Base-by-base conservation (phyloP, 1,140 invertebrate species). In the Listronotus bonariensis region DNA sequence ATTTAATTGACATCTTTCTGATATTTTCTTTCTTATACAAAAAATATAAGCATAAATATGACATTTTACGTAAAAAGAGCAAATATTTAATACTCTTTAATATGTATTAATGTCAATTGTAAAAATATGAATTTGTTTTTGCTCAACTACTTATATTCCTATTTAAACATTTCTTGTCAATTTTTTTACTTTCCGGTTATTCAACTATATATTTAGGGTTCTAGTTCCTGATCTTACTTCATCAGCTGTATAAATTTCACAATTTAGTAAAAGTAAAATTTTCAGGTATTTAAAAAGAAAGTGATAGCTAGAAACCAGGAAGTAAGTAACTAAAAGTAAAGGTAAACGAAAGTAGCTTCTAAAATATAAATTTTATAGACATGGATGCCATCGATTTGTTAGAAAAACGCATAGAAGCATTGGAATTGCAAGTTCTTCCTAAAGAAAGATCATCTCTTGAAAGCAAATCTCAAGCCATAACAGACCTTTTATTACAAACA, bases 371-470 rank as follows among this genome's bases (percentile, higher is more conserved):
- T 42, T 6, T 65, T 58, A 18, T 43, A 65, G 48, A 56, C n/a
- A 70, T 70, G 65, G 72, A 76, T 60, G 51, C 72, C 7, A 68
- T 77, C 38, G 74, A 75, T 51, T 42, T 75, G 11, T 52, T 78
- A 31, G 77, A 77, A 62, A 76, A 72, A 59, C 74, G 76, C 32
- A 74, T 78, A 34, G 68, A 72, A 61, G 72, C 71, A 32, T 63
- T 78, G 45, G 77, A 78, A 67, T 32, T 70, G 14, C 56, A 71
- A 58, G 67, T 77, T n/a, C 61, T 78, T n/a, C 71, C 73, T 7
- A 53, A 68, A 64, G 62, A 68, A 15, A 40, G 53, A 15, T 40
- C 61, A 14, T 40, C 42, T 12, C 38, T 68, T 31, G 61, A 69
- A 36, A 64, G 56, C n/a, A 72, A 70, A 56, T 65, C 57, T 14